These are phyloP conservation scores for Trypoxylon attenuatum DNA, from an alignment of 2,888 invertebrate species.

Conservation along the genomic window DNA sequence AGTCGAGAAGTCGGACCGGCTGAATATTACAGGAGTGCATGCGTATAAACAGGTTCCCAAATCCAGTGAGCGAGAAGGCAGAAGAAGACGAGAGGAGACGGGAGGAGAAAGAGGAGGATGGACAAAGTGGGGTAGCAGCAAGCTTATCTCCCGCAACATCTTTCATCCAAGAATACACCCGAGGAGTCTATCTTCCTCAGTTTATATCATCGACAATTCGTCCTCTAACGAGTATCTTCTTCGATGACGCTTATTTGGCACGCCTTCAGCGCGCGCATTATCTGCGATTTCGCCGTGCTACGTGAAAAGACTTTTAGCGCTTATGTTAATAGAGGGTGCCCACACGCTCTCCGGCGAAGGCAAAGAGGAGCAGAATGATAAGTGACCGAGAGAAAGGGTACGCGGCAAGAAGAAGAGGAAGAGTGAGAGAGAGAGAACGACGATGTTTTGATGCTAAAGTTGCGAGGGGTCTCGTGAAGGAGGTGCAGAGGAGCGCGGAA, in stretches of 20 bases:
- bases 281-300: no score
- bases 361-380: background rate
- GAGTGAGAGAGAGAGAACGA: background rate
- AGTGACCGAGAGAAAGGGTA: background rate
- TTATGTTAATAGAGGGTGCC: background rate
- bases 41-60: background rate
- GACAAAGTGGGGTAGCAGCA: no score
- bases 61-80: no score
- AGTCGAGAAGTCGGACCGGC: no score
- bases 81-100: constrained; percentile 9
- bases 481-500: background rate
- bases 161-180: background rate
- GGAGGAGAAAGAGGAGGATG: constrained; percentile 12
- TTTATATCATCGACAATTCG: no score
- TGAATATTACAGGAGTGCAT: no score
- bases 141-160: background rate
- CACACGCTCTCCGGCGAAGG: background rate
- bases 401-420: background rate
- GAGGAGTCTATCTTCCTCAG: background rate
- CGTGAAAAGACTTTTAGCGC: background rate
- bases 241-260: no score
- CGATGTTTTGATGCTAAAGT: background rate
- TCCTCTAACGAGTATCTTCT: no score
- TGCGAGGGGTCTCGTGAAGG: background rate
- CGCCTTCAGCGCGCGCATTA: no score